These are phyloP conservation scores for Paracyprichromis sp. DNA, from an alignment of 2,113 vertebrate species.

Conservation along the genomic window DNA sequence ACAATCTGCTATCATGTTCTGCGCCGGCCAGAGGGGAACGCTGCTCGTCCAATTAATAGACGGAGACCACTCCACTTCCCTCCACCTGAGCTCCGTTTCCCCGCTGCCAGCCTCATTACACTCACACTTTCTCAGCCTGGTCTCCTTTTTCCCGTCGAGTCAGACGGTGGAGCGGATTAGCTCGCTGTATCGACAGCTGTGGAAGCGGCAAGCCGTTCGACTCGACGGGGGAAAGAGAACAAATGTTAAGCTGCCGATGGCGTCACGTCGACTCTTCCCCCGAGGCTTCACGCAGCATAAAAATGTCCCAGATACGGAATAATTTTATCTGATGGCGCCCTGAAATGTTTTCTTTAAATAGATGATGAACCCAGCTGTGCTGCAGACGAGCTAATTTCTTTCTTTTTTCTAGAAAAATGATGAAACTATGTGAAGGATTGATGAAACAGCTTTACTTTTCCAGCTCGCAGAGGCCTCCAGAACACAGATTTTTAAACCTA, in stretches of 20 bases:
- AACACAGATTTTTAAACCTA: rapidly evolving
- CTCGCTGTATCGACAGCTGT: neutral
- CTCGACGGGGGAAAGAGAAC: neutral
- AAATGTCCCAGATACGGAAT: neutral
- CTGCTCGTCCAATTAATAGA: neutral
- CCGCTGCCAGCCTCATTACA: neutral
- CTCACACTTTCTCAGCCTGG: neutral
- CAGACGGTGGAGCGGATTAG: neutral
- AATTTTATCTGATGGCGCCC: neutral
- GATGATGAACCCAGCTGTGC: neutral
- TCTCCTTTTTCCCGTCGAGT: neutral
- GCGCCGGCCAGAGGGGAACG: neutral
- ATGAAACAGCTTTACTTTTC: rapidly evolving
- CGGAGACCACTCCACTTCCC: rapidly evolving
- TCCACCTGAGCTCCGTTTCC: neutral
- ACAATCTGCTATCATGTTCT: neutral
- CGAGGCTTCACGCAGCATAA: neutral
- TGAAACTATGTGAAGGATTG: neutral
- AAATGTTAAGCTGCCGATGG: neutral
- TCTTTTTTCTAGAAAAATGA: neutral
- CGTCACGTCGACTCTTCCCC: neutral
- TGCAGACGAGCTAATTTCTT: neutral
- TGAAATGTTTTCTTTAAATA: neutral
- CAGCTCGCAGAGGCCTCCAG: neutral
- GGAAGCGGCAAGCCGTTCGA: neutral